Conservation (phyloP, 2,888 invertebrate genomes). For the Cheilosia vulpina region DNA sequence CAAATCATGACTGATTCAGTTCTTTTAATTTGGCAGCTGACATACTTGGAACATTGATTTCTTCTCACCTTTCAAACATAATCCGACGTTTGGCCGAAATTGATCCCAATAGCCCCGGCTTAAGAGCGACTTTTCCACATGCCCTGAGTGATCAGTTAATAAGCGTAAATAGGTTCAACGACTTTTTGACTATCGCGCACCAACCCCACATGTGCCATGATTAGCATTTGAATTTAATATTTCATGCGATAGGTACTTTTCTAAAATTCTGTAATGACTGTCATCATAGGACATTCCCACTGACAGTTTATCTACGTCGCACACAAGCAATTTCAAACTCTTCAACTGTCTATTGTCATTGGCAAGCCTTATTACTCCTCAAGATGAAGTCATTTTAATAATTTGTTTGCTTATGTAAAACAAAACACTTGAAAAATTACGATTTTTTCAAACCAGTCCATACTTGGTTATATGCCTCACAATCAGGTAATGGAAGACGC, state of each 20-base stretch:
- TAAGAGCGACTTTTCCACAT: background rate
- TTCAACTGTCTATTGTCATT: slow-evolving; percentile 5
- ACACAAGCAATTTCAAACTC: background rate
- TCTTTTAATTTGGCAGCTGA: background rate
- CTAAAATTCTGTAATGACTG: too few species aligned
- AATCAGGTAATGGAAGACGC: slow-evolving; percentile 7
- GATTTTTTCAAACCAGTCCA: background rate
- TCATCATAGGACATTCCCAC: too few species aligned
- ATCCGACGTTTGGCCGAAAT: slow-evolving; percentile 1
- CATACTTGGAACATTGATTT: background rate
- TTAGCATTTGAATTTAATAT: background rate
- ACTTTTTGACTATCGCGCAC: too few species aligned
- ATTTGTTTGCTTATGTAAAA: background rate
- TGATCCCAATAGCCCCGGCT: background rate
- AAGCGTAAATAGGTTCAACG: too few species aligned
- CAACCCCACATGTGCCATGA: too few species aligned
- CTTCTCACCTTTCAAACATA: background rate
- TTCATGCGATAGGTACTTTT: too few species aligned
- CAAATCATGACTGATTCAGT: too few species aligned
- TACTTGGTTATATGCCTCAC: background rate
- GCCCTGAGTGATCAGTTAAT: background rate
- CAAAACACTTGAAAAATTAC: background rate
- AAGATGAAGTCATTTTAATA: slow-evolving; percentile 26
- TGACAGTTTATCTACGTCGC: background rate
- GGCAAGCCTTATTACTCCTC: slow-evolving; percentile 3